These are phyloP conservation scores for Chitala chitala DNA, from an alignment of 2,113 vertebrate genomes.

Conservation along the genomic window DNA sequence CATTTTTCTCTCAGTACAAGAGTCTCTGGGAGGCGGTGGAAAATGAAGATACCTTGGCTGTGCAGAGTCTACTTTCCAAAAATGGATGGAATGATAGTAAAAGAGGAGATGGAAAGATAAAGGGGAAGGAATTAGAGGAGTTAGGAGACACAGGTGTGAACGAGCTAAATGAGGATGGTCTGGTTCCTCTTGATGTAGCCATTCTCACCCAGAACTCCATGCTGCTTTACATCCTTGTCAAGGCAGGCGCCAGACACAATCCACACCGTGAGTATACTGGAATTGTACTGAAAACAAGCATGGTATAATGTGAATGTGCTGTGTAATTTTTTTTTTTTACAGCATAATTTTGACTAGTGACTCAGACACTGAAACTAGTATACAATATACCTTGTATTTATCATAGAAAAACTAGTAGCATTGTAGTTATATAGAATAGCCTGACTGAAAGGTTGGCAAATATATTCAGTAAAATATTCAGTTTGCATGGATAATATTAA, in stretches of 20 bases:
- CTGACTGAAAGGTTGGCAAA: too few relatives aligned
- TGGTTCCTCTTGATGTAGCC: constrained; percentile 64
- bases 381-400: too few relatives aligned
- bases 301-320: neutral
- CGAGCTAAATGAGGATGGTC: constrained; percentile 57
- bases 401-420: too few relatives aligned
- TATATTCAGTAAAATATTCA: neutral
- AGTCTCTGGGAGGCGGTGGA: constrained; percentile 66
- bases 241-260: constrained; percentile 61
- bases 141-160: constrained; percentile 56
- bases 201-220: constrained; percentile 62
- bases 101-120: constrained; percentile 51
- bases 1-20: constrained; percentile 50
- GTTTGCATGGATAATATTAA: too few relatives aligned
- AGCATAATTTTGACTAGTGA: too few relatives aligned
- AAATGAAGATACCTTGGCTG: constrained; percentile 62
- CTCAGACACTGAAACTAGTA: too few relatives aligned
- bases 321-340: too few relatives aligned
- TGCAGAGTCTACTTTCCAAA: constrained; percentile 57
- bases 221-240: constrained; percentile 58
- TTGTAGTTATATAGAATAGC: too few relatives aligned
- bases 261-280: constrained; percentile 53
- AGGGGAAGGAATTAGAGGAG: constrained; percentile 45
- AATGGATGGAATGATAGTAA: constrained; percentile 29
- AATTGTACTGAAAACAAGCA: too few relatives aligned